phyloP scores from a whole-genome alignment of 2,888 invertebrate genomes.

The Troides helena region DNA sequence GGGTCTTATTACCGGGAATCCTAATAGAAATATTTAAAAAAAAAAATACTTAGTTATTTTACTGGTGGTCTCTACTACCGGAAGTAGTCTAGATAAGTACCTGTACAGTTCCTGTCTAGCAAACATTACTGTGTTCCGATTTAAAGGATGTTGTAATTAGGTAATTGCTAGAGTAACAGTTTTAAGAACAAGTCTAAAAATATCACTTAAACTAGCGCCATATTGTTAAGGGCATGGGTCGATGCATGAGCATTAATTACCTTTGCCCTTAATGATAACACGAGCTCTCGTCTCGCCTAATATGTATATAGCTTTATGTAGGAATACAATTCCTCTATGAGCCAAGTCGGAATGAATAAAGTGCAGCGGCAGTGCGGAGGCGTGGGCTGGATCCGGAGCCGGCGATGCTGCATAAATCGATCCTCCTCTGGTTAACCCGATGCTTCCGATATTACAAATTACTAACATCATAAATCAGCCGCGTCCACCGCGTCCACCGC shows the following conservation, averaged over 20 bases:
- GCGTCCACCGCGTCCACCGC: constrained; percentile 47
- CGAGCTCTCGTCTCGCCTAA: too few species aligned
- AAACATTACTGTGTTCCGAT: too few species aligned
- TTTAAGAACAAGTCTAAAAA: too few species aligned
- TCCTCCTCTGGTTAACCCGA: constrained; percentile 42
- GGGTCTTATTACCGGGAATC: neutral
- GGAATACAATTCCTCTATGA: neutral
- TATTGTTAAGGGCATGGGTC: too few species aligned
- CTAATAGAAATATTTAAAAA: neutral
- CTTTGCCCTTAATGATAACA: too few species aligned
- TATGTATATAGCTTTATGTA: neutral
- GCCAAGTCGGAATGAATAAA: constrained; percentile 9
- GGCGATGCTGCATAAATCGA: constrained; percentile 34
- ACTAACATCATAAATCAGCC: constrained; percentile 56
- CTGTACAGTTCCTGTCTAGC: too few species aligned
- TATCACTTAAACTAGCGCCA: too few species aligned
- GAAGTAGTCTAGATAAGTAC: too few species aligned
- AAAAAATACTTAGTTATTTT: neutral
- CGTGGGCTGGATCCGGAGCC: constrained; percentile 18
- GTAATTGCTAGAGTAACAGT: too few species aligned
- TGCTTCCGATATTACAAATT: constrained; percentile 61
- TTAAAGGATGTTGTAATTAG: too few species aligned
- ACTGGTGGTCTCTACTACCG: too few species aligned
- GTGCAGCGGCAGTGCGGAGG: constrained; percentile 3
- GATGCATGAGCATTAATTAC: too few species aligned